Evolutionary conservation across 2,797 vertebrate species (phyloP).

Genomic region (Ambastaia sidthimunki): DNA sequence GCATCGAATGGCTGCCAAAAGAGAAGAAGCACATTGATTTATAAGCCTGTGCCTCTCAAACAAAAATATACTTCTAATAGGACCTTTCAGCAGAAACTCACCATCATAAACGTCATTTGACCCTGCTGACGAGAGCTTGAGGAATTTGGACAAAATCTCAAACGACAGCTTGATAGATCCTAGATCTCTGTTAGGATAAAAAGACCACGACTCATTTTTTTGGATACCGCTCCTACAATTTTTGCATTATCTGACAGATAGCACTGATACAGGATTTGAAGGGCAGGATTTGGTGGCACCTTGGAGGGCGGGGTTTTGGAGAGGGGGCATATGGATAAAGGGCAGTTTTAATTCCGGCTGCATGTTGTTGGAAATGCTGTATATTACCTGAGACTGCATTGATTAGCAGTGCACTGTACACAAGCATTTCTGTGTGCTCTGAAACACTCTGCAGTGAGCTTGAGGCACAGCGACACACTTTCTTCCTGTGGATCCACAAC

Average conservation of each 20-base stretch:
- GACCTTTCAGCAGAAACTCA: constrained; percentile 38
- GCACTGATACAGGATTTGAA: background rate
- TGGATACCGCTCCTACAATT: too few species aligned
- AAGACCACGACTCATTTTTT: background rate
- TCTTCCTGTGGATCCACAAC: constrained; percentile 47
- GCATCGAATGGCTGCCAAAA: constrained; percentile 75
- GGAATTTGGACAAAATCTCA: constrained; percentile 49
- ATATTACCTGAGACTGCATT: constrained; percentile 83
- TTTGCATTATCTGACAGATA: background rate
- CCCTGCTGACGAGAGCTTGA: constrained; percentile 37
- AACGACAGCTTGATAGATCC: constrained; percentile 48
- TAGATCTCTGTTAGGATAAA: too few species aligned
- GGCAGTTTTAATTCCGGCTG: too few species aligned
- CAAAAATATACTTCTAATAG: background rate
- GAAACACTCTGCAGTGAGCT: constrained; percentile 88
- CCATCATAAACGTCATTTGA: constrained; percentile 50
- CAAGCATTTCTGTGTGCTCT: constrained; percentile 91
- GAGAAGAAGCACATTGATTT: constrained; percentile 37
- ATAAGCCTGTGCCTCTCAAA: background rate
- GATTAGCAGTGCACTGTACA: constrained; percentile 86
- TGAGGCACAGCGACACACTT: constrained; percentile 70
- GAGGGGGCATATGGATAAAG: too few species aligned
- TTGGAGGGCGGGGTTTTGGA: too few species aligned
- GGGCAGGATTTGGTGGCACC: too few species aligned
- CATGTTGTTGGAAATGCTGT: background rate